Percentiles rank a stretch among this genome's conserved stretches.
Evolutionary conservation across 1,140 invertebrate species (phyloP).

Genomic region (Leptestheria dahalacensis): DNA sequence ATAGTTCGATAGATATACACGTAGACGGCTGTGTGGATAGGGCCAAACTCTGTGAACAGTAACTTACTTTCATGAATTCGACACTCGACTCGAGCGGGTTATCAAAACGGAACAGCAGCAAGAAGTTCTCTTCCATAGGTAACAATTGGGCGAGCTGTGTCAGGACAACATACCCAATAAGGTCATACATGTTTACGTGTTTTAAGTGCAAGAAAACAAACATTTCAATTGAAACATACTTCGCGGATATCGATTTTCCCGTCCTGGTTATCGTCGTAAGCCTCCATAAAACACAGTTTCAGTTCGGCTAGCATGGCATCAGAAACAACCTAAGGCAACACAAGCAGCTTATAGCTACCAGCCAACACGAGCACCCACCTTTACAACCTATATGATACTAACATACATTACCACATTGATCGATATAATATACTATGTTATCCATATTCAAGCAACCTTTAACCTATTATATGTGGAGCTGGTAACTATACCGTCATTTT

Average conservation of each 20-base stretch:
- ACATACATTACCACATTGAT: no score
- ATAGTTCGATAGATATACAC: no score
- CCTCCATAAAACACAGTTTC: constrained; percentile 77
- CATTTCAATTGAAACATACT: constrained; percentile 42
- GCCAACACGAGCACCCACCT: no score
- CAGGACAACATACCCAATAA: not conserved
- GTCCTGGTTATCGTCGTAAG: constrained; percentile 78
- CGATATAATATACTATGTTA: no score
- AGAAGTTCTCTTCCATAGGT: constrained; percentile 86
- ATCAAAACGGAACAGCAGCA: constrained; percentile 77
- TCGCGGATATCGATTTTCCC: constrained; percentile 79
- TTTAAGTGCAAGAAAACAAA: no score
- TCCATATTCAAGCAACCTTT: no score
- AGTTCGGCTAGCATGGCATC: constrained; percentile 69
- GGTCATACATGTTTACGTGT: not conserved
- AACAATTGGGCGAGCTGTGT: constrained; percentile 68
- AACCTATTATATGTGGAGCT: no score
- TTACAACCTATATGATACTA: no score
- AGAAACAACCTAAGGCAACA: constrained; percentile 52
- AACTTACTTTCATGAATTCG: constrained; percentile 82
- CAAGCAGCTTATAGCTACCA: constrained; percentile 5
- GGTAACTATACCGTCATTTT: no score
- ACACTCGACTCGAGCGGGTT: constrained; percentile 83
- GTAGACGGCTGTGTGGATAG: no score
- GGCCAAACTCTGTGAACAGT: constrained; percentile 4